Evolutionary conservation across 2,888 invertebrate species (phyloP).

Genomic region (Allygus modestus): DNA sequence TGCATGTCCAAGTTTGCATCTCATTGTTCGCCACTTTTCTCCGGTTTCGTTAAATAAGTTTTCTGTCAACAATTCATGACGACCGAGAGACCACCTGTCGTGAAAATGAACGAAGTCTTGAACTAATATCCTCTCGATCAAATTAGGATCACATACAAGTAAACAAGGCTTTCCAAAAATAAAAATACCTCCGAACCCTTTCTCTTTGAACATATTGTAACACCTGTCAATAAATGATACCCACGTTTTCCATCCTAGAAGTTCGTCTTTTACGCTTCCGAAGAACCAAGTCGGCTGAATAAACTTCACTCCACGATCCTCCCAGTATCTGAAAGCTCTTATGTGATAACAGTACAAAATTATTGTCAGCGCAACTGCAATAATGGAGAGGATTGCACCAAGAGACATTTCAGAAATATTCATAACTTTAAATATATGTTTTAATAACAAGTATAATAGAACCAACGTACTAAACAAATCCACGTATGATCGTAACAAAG

Average conservation of each 20-base stretch:
- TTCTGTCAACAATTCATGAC: neutral
- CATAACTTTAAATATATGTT: too few relatives aligned
- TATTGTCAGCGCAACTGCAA: neutral
- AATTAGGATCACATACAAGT: constrained; percentile 15
- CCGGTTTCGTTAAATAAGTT: neutral
- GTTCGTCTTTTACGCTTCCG: constrained; percentile 1
- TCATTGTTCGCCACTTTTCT: constrained; percentile 36
- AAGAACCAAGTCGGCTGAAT: constrained; percentile 40
- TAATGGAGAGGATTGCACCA: neutral
- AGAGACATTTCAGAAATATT: neutral
- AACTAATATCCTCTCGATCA: constrained; percentile 42
- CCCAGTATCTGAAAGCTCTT: constrained; percentile 29
- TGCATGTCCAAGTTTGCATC: constrained; percentile 16
- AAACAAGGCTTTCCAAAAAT: constrained; percentile 18
- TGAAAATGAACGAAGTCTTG: constrained; percentile 46
- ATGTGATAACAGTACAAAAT: constrained; percentile 9
- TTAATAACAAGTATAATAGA: too few relatives aligned
- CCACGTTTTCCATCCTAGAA: neutral
- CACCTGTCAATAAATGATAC: neutral
- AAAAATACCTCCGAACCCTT: constrained; percentile 34
- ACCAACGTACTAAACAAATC: too few relatives aligned
- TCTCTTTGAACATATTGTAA: constrained; percentile 21
- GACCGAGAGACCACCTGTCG: neutral
- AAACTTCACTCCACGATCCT: constrained; percentile 7
- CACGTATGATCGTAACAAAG: too few relatives aligned